phyloP scores from a whole-genome alignment of 2,888 invertebrate species.

The Trissoscelio sp. region DNA sequence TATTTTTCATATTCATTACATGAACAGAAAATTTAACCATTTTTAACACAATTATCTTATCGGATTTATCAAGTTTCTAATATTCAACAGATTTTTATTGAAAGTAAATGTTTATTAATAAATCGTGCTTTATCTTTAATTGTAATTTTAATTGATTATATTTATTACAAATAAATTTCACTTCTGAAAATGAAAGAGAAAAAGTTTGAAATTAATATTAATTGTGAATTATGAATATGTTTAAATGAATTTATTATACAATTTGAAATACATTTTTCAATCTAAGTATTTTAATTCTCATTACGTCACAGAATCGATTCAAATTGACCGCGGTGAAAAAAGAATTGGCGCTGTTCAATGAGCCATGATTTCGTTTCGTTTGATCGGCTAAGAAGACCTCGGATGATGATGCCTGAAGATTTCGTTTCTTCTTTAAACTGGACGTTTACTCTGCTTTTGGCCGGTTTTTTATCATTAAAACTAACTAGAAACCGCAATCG shows the following conservation, averaged over 20 bases:
- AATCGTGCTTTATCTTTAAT: no score
- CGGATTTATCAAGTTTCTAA: neutral
- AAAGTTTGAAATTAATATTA: no score
- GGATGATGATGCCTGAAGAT: conserved; percentile 15
- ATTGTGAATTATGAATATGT: no score
- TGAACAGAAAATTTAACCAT: neutral
- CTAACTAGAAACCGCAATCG: conserved; percentile 34
- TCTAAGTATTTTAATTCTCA: conserved; percentile 6
- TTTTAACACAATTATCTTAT: neutral
- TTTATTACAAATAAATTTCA: no score
- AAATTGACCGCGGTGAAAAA: conserved; percentile 17
- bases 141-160: no score
- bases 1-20: neutral
- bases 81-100: neutral
- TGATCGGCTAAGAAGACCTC: conserved; percentile 8
- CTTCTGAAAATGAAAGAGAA: no score
- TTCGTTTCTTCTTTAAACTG: conserved; percentile 27
- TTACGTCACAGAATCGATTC: conserved; percentile 16
- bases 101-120: no score
- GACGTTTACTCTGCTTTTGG: conserved; percentile 14
- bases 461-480: conserved; percentile 18
- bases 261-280: neutral
- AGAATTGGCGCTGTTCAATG: conserved; percentile 20
- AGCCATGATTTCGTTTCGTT: conserved; percentile 28
- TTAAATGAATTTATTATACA: neutral